Evolutionary conservation across 1,140 invertebrate species (phyloP), one percentile per base, ranked within the genome.

Genomic region (Pseudomyrmex dendroicus): DNA sequence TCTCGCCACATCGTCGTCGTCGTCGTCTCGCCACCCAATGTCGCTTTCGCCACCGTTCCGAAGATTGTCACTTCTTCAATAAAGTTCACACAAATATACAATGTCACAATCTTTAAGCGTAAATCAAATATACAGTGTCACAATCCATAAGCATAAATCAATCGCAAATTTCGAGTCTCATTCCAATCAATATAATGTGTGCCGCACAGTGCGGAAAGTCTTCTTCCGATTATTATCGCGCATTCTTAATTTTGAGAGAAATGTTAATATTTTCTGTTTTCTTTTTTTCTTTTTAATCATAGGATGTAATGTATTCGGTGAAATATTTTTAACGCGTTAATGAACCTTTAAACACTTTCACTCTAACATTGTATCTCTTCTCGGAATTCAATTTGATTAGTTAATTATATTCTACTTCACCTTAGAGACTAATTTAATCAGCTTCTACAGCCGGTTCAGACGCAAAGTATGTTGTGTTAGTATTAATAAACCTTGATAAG

Each of bases 141-240:
- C 54, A 64, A 77, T 54, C 25, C 63, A 25, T 44, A 62, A 84
- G 2, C 57, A 63, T 15, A 46, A 73, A 73, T 67, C 35, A 44
- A 44, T 48, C 70, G 50, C 20, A 66, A 72, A 74, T 83, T 68
- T 70, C 57, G 50, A 84, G 73, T 87, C 84, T 77, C 63, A 74
- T 76, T 84, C 86, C 68, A 64, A 87, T 87, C 86, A 84, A 87
- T 87, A 87, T 87, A 87, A 59, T 64, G 85, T 87, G 85, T 82
- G 85, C 86, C 5, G 5, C 35, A 73, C 52, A 70, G 67, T 25
- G 57, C 63, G 78, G 73, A 70, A 87, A 87, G 56, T 87, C 25
- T 25, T 84, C 73, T 72, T 48, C 61, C 52, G 67, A 61, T 87
- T 84, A 73, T 57, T 73, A 72, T 82, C 68, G 78, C 62, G 8